Conservation (phyloP, 2,113 vertebrate genomes). For the Barbus barbus region DNA sequence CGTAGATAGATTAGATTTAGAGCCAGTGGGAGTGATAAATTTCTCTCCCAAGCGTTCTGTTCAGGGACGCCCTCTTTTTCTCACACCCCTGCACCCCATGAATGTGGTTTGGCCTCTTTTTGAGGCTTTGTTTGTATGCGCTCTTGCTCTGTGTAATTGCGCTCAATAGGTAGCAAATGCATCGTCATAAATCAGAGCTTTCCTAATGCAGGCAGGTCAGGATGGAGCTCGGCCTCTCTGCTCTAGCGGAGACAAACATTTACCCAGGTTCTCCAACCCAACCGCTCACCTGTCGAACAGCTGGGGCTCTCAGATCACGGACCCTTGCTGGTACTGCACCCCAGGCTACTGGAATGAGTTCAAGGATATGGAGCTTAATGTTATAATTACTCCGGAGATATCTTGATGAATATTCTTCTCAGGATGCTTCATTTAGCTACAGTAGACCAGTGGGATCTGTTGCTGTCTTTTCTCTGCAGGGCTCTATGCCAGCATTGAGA, state of each 20-base stretch:
- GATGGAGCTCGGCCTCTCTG: slow-evolving; percentile 56
- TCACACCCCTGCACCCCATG: slow-evolving; percentile 31
- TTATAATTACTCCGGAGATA: slow-evolving; percentile 59
- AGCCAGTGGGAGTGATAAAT: slow-evolving; percentile 51
- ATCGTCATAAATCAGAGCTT: slow-evolving; percentile 71
- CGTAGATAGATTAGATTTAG: slow-evolving; percentile 52
- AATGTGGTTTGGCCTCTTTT: slow-evolving; percentile 57
- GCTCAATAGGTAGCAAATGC: slow-evolving; percentile 68
- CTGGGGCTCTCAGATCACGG: slow-evolving; percentile 54
- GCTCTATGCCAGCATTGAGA: neutral
- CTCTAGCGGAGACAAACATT: slow-evolving; percentile 66
- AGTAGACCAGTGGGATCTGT: slow-evolving; percentile 11
- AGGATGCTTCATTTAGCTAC: slow-evolving; percentile 47
- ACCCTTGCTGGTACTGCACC: slow-evolving; percentile 55
- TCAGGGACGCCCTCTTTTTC: slow-evolving; percentile 23
- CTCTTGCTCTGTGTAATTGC: slow-evolving; percentile 64
- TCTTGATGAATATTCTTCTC: slow-evolving; percentile 50
- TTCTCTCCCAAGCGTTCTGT: slow-evolving; percentile 23
- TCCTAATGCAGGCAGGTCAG: slow-evolving; percentile 22
- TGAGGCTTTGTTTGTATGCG: slow-evolving; percentile 63
- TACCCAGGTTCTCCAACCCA: slow-evolving; percentile 62
- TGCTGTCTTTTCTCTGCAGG: neutral
- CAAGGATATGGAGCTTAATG: slow-evolving; percentile 57
- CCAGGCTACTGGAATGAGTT: slow-evolving; percentile 60
- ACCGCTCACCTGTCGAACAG: slow-evolving; percentile 55